These are phyloP conservation scores for Metacarcinus magister DNA, from an alignment of 2,888 invertebrate genomes.

Conservation along the genomic window DNA sequence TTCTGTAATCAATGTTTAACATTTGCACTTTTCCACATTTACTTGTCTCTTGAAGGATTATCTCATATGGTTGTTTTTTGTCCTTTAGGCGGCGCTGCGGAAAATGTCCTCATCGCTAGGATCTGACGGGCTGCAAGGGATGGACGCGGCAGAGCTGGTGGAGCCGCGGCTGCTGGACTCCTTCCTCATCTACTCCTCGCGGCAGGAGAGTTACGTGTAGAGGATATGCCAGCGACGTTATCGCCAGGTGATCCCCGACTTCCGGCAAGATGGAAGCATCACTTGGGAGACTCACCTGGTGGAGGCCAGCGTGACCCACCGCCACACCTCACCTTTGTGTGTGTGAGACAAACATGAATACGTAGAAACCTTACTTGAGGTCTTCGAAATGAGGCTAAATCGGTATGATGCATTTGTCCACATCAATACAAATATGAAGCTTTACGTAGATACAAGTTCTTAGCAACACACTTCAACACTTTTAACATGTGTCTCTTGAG, in stretches of 20 bases:
- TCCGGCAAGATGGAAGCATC: constrained; percentile 1
- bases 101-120: constrained; percentile 88
- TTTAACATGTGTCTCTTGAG: neutral
- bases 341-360: neutral
- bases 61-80: constrained; percentile 12
- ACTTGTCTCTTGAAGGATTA: neutral
- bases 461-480: neutral
- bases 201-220: constrained; percentile 92
- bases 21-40: neutral
- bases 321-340: neutral
- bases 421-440: neutral
- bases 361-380: neutral
- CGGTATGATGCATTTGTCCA: neutral
- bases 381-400: too few species aligned
- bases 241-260: neutral
- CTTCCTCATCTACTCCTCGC: constrained; percentile 91
- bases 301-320: neutral
- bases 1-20: neutral
- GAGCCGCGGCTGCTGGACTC: constrained; percentile 91
- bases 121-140: constrained; percentile 86
- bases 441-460: neutral
- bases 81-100: constrained; percentile 87
- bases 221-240: neutral
- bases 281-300: neutral
- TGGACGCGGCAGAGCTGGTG: constrained; percentile 90